These are phyloP conservation scores for Spialia ferax DNA, from an alignment of 2,888 invertebrate species.

Conservation along the genomic window DNA sequence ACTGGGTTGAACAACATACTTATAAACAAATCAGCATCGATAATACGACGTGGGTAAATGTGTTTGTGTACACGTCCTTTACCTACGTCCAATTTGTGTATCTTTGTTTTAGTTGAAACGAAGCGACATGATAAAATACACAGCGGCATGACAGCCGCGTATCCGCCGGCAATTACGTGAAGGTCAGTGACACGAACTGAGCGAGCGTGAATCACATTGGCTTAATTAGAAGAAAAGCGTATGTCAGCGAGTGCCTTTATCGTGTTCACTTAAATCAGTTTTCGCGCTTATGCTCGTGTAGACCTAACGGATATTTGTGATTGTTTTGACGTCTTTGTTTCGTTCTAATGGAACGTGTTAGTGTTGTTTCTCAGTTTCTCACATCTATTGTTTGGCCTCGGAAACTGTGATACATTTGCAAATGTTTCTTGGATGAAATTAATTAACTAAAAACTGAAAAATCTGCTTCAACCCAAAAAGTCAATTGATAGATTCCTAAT, in stretches of 20 bases:
- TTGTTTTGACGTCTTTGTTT: constrained; percentile 43
- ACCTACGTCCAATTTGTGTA: constrained; percentile 40
- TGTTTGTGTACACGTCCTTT: neutral
- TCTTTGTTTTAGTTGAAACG: constrained; percentile 61
- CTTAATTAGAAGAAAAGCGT: constrained; percentile 62
- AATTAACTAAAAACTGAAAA: neutral
- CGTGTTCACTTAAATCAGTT: constrained; percentile 24
- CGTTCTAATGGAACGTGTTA: constrained; percentile 29
- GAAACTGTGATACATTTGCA: constrained; percentile 34
- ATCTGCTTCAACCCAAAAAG: neutral
- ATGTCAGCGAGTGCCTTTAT: constrained; percentile 39
- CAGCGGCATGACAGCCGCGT: constrained; percentile 55
- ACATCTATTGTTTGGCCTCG: constrained; percentile 40
- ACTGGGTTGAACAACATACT: constrained; percentile 27
- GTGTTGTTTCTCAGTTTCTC: constrained; percentile 27
- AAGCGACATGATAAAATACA: constrained; percentile 62
- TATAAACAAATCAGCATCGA: constrained; percentile 10
- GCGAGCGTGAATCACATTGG: constrained; percentile 63
- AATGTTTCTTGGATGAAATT: constrained; percentile 38
- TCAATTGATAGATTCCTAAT: too few relatives aligned
- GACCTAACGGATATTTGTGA: constrained; percentile 27
- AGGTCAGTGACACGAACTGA: constrained; percentile 73
- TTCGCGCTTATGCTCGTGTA: constrained; percentile 32
- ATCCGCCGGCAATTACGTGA: constrained; percentile 70
- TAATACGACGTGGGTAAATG: neutral